Evolutionary conservation across 2,113 vertebrate genomes (phyloP).

Genomic region (Aldabrachelys gigantea): DNA sequence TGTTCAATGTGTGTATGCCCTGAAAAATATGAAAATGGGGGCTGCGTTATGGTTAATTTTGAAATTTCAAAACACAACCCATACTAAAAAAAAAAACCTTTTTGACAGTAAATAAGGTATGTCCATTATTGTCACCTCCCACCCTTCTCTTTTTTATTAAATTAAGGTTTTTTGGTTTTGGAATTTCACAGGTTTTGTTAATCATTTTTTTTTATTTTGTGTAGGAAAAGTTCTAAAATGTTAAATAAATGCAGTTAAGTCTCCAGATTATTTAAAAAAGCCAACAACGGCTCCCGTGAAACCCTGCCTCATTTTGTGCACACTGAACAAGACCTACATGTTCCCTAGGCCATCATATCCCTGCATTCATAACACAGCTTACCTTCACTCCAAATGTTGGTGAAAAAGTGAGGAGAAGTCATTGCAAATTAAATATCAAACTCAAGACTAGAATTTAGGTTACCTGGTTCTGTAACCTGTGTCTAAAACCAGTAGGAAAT

Average conservation of each 20-base stretch:
- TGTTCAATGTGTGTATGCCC: conserved; percentile 19
- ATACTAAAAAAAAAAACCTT: not conserved
- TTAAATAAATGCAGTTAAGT: not conserved
- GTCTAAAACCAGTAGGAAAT: no score
- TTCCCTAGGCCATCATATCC: not conserved
- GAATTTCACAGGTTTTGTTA: not conserved
- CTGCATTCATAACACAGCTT: not conserved
- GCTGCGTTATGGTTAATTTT: not conserved
- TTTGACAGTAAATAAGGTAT: not conserved
- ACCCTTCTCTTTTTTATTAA: not conserved
- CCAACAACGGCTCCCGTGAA: not conserved
- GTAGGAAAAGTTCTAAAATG: not conserved
- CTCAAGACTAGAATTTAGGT: no score
- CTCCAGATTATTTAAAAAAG: not conserved
- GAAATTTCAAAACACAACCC: not conserved
- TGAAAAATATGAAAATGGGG: not conserved
- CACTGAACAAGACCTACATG: not conserved
- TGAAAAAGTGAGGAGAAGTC: no score
- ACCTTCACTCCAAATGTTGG: no score
- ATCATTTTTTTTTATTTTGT: not conserved
- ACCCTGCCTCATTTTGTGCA: not conserved
- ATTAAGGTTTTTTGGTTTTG: not conserved
- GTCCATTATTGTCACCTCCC: not conserved
- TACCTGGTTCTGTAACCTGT: no score
- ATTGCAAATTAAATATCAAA: no score